phyloP scores from a whole-genome alignment of 2,113 vertebrate species.

The Drymodes brunneopygia region DNA sequence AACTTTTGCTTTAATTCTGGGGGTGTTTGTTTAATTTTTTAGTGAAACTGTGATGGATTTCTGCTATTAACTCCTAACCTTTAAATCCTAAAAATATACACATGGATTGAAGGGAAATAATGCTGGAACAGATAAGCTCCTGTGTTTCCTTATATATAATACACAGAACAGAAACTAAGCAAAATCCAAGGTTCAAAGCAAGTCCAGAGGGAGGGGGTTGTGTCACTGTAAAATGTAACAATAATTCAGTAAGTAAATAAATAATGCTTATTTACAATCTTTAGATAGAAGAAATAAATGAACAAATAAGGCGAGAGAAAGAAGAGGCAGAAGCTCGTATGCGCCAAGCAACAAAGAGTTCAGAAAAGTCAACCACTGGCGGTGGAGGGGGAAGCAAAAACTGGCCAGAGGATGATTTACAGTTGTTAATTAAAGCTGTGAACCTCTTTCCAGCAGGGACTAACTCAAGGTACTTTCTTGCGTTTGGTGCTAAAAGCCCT shows the following conservation, averaged over 20 bases:
- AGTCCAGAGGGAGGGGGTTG: not conserved
- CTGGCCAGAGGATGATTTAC: slow-evolving; percentile 95
- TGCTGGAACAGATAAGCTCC: not conserved
- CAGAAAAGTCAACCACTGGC: slow-evolving; percentile 82
- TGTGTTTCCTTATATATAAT: not conserved
- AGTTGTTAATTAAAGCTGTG: slow-evolving; percentile 96
- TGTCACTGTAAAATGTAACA: not conserved
- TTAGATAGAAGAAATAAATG: slow-evolving; percentile 92
- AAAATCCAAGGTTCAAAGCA: not conserved
- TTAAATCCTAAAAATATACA: not conserved
- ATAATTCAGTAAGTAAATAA: not conserved
- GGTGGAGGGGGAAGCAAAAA: slow-evolving; percentile 82
- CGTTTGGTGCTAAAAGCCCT: not conserved
- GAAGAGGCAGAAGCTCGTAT: slow-evolving; percentile 90
- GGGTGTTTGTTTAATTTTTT: not conserved
- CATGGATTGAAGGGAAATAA: not conserved
- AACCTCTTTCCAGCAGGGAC: slow-evolving; percentile 98
- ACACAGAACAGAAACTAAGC: not conserved
- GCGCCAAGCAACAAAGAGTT: slow-evolving; percentile 81
- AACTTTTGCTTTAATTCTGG: not conserved
- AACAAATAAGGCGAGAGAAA: slow-evolving; percentile 86
- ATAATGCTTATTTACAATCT: slow-evolving; percentile 8
- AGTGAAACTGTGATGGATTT: not conserved
- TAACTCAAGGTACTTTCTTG: slow-evolving; percentile 85
- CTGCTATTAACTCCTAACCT: not conserved